Base-by-base conservation (phyloP, 2,888 invertebrate genomes). In the Ceratothoa steindachneri region DNA sequence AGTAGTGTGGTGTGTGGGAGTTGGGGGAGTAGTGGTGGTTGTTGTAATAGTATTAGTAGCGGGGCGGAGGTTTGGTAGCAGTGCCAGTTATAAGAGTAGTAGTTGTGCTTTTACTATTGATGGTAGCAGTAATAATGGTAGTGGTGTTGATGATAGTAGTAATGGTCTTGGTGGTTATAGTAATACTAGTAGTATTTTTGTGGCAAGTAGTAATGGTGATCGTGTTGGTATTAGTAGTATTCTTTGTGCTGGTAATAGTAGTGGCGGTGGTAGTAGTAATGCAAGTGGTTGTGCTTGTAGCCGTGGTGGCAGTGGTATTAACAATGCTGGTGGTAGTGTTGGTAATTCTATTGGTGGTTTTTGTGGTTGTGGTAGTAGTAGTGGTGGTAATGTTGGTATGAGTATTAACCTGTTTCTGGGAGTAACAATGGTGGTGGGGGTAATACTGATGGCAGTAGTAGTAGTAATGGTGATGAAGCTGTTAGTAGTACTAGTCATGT, bases 1-100 rank as follows among this genome's bases (percentile, higher is more conserved):
- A n/a, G 22, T 66, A 27, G 24, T 27, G 28, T 9, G 19, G 28
- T 22, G 5, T 9, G 28, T 66, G 15, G 66, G 19, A 66, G 66
- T 66, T 9, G 22, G 5, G 27, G 66, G 19, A 66, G n/a, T 66
- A 27, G 66, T 66, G 28, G 7, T 66, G 28, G 24, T 27, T 9
- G 66, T 66, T 9, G 66, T 66, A 66, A n/a, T 66, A 27, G 66
- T 66, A 66, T 4, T 66, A 27, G 22, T 66, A 27, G 66, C 27
- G 28, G 28, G 28, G 22, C 28, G 28, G 24, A 9, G 28, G 66
- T 66, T 7, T 66, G 27, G 28, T 66, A 27, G 66, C 27, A 66
- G 66, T 66, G 27, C 9, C 12, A 12, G 66, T 66, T 9, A n/a
- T 66, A 5, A 15, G 19, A 27, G 22, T 66, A 27, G 24, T 66